Evolutionary conservation across 1,140 invertebrate species (phyloP).

Genomic region (Lasioglossum baleicum): DNA sequence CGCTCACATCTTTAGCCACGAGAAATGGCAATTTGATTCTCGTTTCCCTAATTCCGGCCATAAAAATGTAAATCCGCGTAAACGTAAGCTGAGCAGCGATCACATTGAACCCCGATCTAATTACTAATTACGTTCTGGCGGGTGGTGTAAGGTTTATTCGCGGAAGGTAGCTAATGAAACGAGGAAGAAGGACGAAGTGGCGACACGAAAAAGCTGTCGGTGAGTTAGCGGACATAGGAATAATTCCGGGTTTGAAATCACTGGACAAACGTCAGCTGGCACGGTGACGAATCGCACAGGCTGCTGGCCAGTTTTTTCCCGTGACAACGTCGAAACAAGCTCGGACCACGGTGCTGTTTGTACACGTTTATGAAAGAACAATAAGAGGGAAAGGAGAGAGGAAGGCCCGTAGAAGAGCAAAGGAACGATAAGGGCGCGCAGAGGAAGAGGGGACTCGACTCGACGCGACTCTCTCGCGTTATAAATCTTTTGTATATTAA

Average conservation of each 20-base stretch:
- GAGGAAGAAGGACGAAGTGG: too few species aligned
- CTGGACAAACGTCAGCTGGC: conserved; percentile 29
- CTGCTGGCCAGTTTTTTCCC: conserved; percentile 20
- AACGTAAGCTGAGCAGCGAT: too few species aligned
- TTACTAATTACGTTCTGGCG: background rate
- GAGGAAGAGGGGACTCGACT: conserved; percentile 2
- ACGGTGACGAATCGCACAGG: conserved; percentile 31
- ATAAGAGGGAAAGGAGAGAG: background rate
- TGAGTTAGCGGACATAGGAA: conserved; percentile 20
- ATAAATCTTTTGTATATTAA: conserved; percentile 68
- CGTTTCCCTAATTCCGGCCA: too few species aligned
- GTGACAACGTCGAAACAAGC: background rate
- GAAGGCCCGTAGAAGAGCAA: background rate
- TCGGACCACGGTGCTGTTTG: background rate
- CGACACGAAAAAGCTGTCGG: conserved; percentile 8
- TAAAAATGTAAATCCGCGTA: too few species aligned
- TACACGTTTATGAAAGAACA: conserved; percentile 23
- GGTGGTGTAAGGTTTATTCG: background rate
- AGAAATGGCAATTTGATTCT: too few species aligned
- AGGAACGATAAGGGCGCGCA: background rate
- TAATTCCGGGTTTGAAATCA: conserved; percentile 34
- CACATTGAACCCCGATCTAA: too few species aligned
- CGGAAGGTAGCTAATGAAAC: background rate
- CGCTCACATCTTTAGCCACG: too few species aligned
- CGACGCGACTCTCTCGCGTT: conserved; percentile 43